phyloP scores from a whole-genome alignment of 2,888 invertebrate species.

The Orchesellides sinensis region DNA sequence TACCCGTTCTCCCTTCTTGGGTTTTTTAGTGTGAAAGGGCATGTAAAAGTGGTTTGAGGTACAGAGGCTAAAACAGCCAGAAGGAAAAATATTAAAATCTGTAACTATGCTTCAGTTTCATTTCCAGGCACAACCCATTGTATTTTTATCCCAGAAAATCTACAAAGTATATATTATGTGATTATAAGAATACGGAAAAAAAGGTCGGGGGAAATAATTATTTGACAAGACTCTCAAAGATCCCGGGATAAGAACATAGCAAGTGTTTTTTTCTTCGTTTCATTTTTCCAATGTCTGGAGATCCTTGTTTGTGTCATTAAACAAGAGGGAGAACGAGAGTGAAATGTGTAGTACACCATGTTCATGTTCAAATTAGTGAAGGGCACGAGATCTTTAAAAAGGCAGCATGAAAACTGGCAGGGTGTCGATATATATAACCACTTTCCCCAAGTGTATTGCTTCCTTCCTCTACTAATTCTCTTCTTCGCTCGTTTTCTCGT shows the following conservation, averaged over 20 bases:
- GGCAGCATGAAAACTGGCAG: slow-evolving; percentile 18
- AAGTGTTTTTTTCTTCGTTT: neutral
- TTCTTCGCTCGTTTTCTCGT: slow-evolving; percentile 11
- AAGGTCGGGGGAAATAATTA: slow-evolving; percentile 41
- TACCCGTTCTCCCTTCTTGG: neutral
- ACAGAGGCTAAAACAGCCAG: neutral
- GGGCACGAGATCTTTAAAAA: slow-evolving; percentile 37
- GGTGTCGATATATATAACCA: slow-evolving; percentile 55
- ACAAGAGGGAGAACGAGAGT: slow-evolving; percentile 15
- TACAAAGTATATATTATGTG: slow-evolving; percentile 20
- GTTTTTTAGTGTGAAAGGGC: neutral
- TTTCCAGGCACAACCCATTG: neutral
- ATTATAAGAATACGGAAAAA: neutral
- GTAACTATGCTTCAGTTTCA: neutral
- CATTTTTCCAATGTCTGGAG: neutral
- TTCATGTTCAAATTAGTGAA: slow-evolving; percentile 60
- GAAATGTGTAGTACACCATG: slow-evolving; percentile 46
- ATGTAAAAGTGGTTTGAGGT: slow-evolving; percentile 1
- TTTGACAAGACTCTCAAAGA: slow-evolving; percentile 38
- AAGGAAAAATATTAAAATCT: neutral
- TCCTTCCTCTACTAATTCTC: slow-evolving; percentile 57
- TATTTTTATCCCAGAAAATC: neutral
- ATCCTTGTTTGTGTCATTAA: slow-evolving; percentile 32
- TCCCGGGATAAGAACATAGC: neutral
- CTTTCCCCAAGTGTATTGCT: slow-evolving; percentile 57